These are phyloP conservation scores for Diadegma fenestrale DNA, from an alignment of 2,888 invertebrate genomes.

Conservation along the genomic window DNA sequence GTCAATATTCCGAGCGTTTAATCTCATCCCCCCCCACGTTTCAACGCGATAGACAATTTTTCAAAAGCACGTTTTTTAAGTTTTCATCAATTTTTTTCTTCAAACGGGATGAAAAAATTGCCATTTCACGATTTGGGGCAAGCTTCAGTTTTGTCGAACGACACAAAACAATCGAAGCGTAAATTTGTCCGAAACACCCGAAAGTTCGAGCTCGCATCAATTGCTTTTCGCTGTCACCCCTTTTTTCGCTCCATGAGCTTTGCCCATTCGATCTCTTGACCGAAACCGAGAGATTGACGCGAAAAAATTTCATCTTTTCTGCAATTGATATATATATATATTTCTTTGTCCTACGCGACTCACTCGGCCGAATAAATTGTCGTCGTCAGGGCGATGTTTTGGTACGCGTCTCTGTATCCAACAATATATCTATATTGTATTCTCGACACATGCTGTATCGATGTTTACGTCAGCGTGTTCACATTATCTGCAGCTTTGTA, in stretches of 20 bases:
- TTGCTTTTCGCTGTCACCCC: not conserved
- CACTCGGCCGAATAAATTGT: constrained; percentile 11
- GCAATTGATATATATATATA: not conserved
- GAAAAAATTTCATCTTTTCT: not conserved
- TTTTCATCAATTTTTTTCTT: not conserved
- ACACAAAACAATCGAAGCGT: not conserved
- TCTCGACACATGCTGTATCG: constrained; percentile 8
- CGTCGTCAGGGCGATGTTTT: constrained; percentile 2
- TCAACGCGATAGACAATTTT: not conserved
- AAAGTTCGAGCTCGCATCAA: constrained; percentile 6
- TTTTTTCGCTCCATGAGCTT: not conserved
- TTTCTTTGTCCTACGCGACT: constrained; percentile 6
- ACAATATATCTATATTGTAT: not conserved
- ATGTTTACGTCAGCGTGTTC: constrained; percentile 37
- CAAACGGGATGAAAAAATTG: not conserved
- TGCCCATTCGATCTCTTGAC: not conserved
- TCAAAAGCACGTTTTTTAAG: not conserved
- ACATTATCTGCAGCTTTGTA: constrained; percentile 12
- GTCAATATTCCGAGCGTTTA: not conserved
- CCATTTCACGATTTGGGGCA: not conserved
- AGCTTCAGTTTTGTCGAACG: not conserved
- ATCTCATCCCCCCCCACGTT: not conserved
- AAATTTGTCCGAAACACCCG: not conserved
- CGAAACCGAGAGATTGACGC: not conserved
- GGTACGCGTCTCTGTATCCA: not conserved